Conservation (phyloP, 2,797 vertebrate species). For the Limosa lapponica region DNA sequence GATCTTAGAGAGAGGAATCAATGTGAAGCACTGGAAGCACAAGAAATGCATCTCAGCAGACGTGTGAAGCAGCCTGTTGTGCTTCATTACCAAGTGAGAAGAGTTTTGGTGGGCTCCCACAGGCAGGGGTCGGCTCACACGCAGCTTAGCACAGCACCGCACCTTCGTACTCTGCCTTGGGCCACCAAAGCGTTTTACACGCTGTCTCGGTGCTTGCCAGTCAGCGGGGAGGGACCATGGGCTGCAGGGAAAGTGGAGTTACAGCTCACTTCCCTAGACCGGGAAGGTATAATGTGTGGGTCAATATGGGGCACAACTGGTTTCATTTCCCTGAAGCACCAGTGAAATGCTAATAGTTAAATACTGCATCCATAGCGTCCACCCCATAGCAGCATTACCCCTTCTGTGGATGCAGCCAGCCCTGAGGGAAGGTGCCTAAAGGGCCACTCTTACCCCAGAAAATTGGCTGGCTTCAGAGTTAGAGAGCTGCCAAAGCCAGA, state of each 20-base stretch:
- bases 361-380: accelerated
- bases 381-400: accelerated
- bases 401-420: neutral
- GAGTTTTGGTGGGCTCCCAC: neutral
- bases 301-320: neutral
- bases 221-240: accelerated
- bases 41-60: neutral
- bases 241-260: neutral
- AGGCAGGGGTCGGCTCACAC: accelerated
- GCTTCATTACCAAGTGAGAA: neutral
- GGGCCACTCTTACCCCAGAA: neutral
- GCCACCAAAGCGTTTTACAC: accelerated
- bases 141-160: neutral
- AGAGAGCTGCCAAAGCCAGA: neutral
- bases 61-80: neutral
- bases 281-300: neutral
- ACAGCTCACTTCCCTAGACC: accelerated
- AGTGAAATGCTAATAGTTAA: neutral
- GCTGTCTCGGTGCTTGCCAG: neutral
- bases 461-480: neutral
- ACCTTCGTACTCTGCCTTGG: neutral
- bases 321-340: neutral
- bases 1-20: neutral
- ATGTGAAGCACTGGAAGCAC: neutral
- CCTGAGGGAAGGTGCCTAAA: neutral